phyloP scores from a whole-genome alignment of 1,140 invertebrate genomes.

The Cepaea nemoralis region DNA sequence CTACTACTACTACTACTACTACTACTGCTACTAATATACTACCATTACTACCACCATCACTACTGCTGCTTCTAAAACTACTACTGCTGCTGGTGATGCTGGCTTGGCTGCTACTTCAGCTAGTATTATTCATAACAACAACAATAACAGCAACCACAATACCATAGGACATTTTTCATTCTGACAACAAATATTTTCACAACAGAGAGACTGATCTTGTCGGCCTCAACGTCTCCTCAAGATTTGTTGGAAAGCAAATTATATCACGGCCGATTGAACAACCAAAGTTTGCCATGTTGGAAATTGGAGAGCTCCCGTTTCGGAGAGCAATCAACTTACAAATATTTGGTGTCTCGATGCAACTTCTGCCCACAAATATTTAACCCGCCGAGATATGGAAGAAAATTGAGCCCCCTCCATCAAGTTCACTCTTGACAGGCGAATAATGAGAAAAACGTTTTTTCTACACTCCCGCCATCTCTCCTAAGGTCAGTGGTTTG shows the following conservation, averaged over 20 bases:
- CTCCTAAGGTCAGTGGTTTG: conserved; percentile 4
- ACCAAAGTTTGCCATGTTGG: not conserved
- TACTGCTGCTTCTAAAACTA: too few relatives aligned
- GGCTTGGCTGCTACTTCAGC: too few relatives aligned
- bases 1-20: too few relatives aligned
- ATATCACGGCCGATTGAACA: conserved; percentile 11
- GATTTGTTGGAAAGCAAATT: conserved; percentile 12
- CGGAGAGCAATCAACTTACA: conserved; percentile 6
- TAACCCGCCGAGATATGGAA: not conserved
- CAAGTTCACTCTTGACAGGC: conserved; percentile 33
- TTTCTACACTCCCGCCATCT: conserved; percentile 20
- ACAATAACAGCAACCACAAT: too few relatives aligned
- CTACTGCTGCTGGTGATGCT: too few relatives aligned
- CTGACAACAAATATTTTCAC: too few relatives aligned
- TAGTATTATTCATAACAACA: too few relatives aligned
- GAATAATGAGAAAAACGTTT: conserved; percentile 32
- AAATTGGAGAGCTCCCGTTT: not conserved
- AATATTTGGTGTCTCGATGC: conserved; percentile 7
- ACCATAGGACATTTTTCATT: too few relatives aligned
- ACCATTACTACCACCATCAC: too few relatives aligned
- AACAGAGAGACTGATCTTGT: not conserved
- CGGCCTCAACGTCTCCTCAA: not conserved
- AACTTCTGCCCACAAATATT: conserved; percentile 29
- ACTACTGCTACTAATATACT: too few relatives aligned
- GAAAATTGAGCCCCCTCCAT: conserved; percentile 28